Percentiles rank a stretch among this genome's conserved stretches.
These are phyloP conservation scores for Tetranychus urticae DNA, from an alignment of 1,140 invertebrate species.

Conservation along the genomic window DNA sequence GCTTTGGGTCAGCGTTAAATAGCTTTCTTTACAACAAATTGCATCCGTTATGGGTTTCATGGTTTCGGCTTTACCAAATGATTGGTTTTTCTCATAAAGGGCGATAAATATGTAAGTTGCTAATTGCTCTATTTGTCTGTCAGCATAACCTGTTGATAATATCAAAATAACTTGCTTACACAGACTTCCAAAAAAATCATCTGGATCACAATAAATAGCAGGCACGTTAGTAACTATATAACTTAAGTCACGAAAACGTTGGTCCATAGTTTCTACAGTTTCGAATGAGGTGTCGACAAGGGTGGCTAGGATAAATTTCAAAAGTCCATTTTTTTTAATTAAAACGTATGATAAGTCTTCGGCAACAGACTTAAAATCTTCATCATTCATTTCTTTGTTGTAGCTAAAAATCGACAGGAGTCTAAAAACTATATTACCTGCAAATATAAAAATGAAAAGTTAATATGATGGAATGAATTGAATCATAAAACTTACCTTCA, in stretches of 20 bases:
- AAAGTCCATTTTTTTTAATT: not conserved
- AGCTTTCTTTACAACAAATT: not conserved
- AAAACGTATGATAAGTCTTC: not conserved
- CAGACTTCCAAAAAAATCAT: not conserved
- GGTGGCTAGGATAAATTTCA: not conserved
- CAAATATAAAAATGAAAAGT: not conserved
- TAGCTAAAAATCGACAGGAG: not conserved
- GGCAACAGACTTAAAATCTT: not conserved
- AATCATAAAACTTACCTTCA: too few species aligned
- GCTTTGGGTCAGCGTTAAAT: not conserved
- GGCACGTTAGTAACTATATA: not conserved
- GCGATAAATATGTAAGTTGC: not conserved
- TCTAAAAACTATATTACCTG: not conserved
- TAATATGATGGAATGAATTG: too few species aligned
- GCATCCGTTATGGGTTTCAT: not conserved
- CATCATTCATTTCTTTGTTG: not conserved
- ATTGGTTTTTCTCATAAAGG: not conserved
- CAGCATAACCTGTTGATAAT: not conserved
- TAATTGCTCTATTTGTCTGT: not conserved
- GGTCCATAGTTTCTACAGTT: not conserved
- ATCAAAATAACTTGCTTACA: not conserved
- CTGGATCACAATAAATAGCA: not conserved
- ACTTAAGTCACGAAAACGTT: not conserved
- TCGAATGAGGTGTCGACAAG: not conserved
- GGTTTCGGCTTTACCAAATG: not conserved